Conservation (phyloP, 30 jellyfish, hydroid and myxozoan species). For the Turritopsis dohrnii region DNA sequence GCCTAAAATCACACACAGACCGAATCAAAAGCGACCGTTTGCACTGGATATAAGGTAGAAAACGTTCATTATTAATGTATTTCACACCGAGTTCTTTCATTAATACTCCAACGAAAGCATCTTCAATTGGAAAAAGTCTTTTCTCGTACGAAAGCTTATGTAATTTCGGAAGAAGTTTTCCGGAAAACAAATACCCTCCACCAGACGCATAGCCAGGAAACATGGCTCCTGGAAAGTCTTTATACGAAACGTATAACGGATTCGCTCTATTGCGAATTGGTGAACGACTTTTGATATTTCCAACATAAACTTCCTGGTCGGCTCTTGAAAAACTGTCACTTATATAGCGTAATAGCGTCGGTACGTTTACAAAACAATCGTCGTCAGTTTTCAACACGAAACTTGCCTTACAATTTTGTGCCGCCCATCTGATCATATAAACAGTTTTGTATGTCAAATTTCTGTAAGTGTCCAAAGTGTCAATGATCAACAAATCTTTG, state of each 20-base stretch:
- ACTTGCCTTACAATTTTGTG: conserved; percentile 24
- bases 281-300: neutral
- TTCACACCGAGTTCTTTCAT: neutral
- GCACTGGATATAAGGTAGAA: conserved; percentile 30
- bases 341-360: neutral
- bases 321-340: neutral
- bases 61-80: neutral
- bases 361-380: conserved; percentile 39
- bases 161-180: conserved; percentile 19
- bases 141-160: neutral
- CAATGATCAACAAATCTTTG: conserved; percentile 24
- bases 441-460: conserved; percentile 29
- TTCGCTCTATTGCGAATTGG: conserved; percentile 25
- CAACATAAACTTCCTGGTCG: neutral
- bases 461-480: conserved; percentile 17
- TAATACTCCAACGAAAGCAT: conserved; percentile 35
- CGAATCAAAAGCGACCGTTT: neutral
- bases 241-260: conserved; percentile 17
- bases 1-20: conserved; percentile 26
- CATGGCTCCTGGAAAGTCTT: neutral
- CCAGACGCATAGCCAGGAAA: conserved; percentile 38
- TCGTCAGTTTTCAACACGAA: conserved; percentile 44
- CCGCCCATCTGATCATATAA: conserved; percentile 24
- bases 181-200: conserved; percentile 39
- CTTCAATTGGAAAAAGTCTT: conserved; percentile 21